Evolutionary conservation across 2,888 invertebrate species (phyloP), one percentile per base, ranked within the genome.

Genomic region (Sabellastarte sp.): DNA sequence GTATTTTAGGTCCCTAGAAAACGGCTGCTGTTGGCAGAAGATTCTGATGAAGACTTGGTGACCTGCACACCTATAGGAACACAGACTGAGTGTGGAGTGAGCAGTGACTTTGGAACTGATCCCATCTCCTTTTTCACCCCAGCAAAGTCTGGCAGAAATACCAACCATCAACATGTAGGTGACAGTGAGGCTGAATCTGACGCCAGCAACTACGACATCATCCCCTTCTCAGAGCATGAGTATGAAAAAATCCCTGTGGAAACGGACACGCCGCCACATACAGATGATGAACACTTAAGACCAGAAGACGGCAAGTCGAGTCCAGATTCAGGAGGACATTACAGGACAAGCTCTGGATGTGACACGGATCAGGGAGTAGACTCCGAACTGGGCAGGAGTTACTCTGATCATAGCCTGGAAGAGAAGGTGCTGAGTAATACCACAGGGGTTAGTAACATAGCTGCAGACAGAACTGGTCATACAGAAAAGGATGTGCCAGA

Each of bases 191-290:
- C 5, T 24, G 53, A 53, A n/a, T 62, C 67, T 2, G 67, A 65
- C 56, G 24, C 31, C 58, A 60, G 63, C 24, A 65, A 64, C 64
- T 57, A 32, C 29, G 73, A 73, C 60, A 63, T 73, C 29, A 73
- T 73, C 32, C 73, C 73, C 24, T 73, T 73, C 66, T 61, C 63
- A 24, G 68, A 64, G 50, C 61, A 61, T 31, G 73, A 73, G 55
- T 73, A 73, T 50, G 72, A 73, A 59, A 70, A 70, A 62, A 68
- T 73, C 33, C 32, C 60, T 1, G 65, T 61, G 1, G 70, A 71
- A 50, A 63, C 68, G 1, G 65, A 70, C 57, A 30, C 50, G 30
- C n/a, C 10, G 30, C 2, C 20, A 10, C 64, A 67, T 57, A 67
- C 66, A 1, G 66, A 66, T 26, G 30, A 3, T 3, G 55, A 56